Conservation (phyloP, 2,888 invertebrate species). For the Icerya purchasi region DNA sequence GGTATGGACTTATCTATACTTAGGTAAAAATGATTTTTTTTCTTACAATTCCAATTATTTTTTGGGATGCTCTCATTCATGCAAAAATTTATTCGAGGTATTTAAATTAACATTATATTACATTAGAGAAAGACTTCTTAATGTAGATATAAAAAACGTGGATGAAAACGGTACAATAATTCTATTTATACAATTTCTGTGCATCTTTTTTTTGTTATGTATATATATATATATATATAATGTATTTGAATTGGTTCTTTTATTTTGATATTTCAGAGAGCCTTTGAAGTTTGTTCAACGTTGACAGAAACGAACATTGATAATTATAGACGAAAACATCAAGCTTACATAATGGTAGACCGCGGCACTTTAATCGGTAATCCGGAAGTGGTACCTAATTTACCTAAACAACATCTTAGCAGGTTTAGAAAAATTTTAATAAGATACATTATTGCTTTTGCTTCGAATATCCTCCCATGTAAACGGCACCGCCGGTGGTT, state of each 20-base stretch:
- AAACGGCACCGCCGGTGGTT: too few species aligned
- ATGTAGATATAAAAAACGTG: too few species aligned
- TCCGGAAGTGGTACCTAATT: constrained; percentile 67
- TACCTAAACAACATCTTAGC: constrained; percentile 79
- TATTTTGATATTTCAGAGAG: constrained; percentile 28
- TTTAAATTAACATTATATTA: too few species aligned
- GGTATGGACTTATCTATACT: too few species aligned
- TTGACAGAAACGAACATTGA: constrained; percentile 67
- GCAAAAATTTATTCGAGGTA: too few species aligned
- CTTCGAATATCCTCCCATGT: constrained; percentile 3
- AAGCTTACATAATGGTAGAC: constrained; percentile 91
- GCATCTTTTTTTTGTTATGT: not conserved
- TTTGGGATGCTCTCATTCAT: too few species aligned
- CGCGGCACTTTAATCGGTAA: constrained; percentile 82
- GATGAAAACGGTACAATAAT: not conserved
- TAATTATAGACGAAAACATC: constrained; percentile 71
- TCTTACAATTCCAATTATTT: too few species aligned
- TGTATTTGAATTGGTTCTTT: not conserved
- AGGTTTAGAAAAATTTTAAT: constrained; percentile 34
- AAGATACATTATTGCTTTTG: too few species aligned
- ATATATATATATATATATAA: not conserved
- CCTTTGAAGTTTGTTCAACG: constrained; percentile 54
- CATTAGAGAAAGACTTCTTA: too few species aligned
- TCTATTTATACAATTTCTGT: not conserved
- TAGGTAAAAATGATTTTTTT: too few species aligned